Base-by-base conservation (phyloP, 1,140 invertebrate genomes). In the Adoxophyes honmai region DNA sequence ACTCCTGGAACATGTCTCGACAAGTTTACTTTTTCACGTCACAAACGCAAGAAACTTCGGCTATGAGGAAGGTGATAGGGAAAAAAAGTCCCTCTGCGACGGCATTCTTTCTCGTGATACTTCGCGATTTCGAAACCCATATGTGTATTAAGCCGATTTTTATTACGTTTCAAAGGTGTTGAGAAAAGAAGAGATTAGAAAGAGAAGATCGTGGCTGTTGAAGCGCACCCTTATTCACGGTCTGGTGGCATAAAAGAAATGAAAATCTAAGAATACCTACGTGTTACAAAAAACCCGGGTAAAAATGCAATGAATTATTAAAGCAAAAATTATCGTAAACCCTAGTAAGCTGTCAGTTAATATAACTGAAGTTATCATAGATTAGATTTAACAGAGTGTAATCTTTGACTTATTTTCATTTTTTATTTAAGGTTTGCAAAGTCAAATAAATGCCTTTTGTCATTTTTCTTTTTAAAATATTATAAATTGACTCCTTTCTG, bases 121-220 rank as follows among this genome's bases (percentile, higher is more conserved):
- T 70, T 68, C 66, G 64, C 67, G 15, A 55, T 66, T 64, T 66
- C 54, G 56, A 68, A 52, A 28, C 55, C 57, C 68, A 72, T 69
- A 78, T 60, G 68, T 75, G 63, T 55, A 38, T 35, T 73, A 78
- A 78, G 76, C 66, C 71, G 69, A 69, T 78, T 76, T 78, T 78
- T 78, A 78, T 78, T 76, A 76, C 73, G 55, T 66, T 64, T 76
- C 67, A 74, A 78, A 72, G 52, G 64, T 62, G 57, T 62, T 73
- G 63, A 67, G 55, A 63, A 68, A 68, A 64, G 60, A 67, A 69
- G 52, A 66, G 66, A 71, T 72, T 72, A 71, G 62, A 37, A 61
- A 58, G 44, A 73, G 55, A 71, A 71, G 70, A 64, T 56, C 56
- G 58, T 59, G 62, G 56, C 63, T 57, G 42, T 42, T 52, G 55